Base-by-base conservation (phyloP, 2,888 invertebrate species). In the Lepeophtheirus nordmannii region DNA sequence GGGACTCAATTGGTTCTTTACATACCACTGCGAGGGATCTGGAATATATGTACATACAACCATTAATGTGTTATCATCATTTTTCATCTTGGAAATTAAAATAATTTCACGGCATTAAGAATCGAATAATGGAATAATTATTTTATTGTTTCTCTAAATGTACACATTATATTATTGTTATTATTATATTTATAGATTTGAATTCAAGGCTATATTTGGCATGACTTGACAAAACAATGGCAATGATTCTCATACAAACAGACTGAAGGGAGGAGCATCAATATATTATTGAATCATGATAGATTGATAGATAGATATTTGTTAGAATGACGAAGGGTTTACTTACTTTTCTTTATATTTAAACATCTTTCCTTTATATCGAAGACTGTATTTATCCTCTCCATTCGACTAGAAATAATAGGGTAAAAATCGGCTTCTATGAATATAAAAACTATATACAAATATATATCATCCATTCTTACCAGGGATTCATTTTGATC, bases 261-360 rank as follows among this genome's bases (percentile, higher is more conserved):
- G 30, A 30, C 30, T 5, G 30, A 30, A 30, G 30, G 30, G 30
- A 30, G 30, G 53, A 46, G 17, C 53, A 46, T 46, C n/a, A 46
- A 1, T 46, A 1, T 17, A 46, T 46, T 17, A 46, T 17, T 46
- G 53, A 46, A 46, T 14, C 14, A 46, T 46, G n/a, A 17, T 46
- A 3, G 3, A 46, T 46, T n/a, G n/a, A n/a, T n/a, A n/a, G 53
- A 46, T 46, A 46, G n/a, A 46, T 46, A 46, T 46, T 46, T 46
- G 14, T 46, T 46, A 5, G 53, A 17, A 17, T 14, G 53, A 14
- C 53, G n/a, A 14, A n/a, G 2, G 14, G n/a, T 46, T 46, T 46
- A 46, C 53, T 46, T 46, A 46, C 53, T 46, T 46, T 46, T 46
- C 53, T 46, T 46, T 46, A 46, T 46, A 46, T 17, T 46, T 46